phyloP scores from a whole-genome alignment of 2,113 vertebrate genomes.

The Tupaia tana region DNA sequence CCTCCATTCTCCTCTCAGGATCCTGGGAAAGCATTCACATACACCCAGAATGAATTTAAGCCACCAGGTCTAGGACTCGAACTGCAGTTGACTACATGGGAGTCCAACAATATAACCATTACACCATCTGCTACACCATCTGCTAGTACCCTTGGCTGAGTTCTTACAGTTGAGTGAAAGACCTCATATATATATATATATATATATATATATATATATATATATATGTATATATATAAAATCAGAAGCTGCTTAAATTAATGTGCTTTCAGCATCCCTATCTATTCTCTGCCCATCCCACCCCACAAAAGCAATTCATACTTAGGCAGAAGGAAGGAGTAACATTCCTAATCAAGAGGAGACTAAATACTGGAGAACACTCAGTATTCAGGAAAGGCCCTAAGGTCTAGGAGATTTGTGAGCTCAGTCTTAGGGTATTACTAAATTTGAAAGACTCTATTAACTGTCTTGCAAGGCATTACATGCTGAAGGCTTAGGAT shows the following conservation, averaged over 20 bases:
- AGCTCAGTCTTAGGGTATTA: not conserved
- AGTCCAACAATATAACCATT: no score
- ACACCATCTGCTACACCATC: no score
- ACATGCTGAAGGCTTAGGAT: not conserved
- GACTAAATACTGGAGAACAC: not conserved
- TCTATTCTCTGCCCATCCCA: not conserved
- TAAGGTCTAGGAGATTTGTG: not conserved
- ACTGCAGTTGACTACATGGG: no score
- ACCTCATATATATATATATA: not conserved
- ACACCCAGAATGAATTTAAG: no score
- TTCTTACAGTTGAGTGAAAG: constrained; percentile 23
- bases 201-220: no score
- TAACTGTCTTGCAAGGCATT: not conserved
- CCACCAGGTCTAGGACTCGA: no score
- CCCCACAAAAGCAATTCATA: not conserved
- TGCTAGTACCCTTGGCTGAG: not conserved
- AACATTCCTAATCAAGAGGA: not conserved
- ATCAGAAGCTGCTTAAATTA: constrained; percentile 31
- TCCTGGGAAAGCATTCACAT: no score
- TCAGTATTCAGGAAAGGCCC: not conserved
- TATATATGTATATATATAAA: no score
- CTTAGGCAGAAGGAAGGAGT: constrained; percentile 27
- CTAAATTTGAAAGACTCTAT: not conserved
- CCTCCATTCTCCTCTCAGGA: no score
- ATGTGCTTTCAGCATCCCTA: not conserved